Percentiles rank a stretch among this genome's conserved stretches.
These are phyloP conservation scores for Sarcophaga caerulescens DNA, from an alignment of 2,888 invertebrate species.

Conservation along the genomic window DNA sequence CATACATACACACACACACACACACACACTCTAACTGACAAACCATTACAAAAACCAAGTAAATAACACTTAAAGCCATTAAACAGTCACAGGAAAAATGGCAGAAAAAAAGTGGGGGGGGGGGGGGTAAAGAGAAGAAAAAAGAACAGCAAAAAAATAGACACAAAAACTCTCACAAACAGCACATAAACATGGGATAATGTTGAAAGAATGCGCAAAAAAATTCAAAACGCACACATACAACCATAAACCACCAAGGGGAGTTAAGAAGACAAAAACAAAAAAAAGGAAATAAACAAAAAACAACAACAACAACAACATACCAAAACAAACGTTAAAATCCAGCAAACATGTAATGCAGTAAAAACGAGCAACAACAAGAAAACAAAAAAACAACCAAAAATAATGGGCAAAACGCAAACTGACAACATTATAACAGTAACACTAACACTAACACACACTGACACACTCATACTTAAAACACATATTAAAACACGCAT, in stretches of 20 bases:
- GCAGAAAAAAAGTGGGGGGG: background rate
- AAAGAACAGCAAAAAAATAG: background rate
- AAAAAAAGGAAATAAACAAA: background rate
- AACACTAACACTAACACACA: background rate
- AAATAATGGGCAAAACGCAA: background rate
- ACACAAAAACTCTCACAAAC: background rate
- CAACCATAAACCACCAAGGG: background rate
- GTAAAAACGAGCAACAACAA: background rate
- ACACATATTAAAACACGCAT: background rate
- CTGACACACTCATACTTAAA: background rate
- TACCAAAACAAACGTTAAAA: background rate
- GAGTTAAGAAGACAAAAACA: background rate
- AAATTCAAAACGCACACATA: background rate
- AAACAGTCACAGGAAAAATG: slow-evolving; percentile 8
- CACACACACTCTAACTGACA: background rate
- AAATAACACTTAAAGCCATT: slow-evolving; percentile 64
- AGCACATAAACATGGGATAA: no score
- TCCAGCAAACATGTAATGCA: background rate
- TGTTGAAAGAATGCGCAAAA: background rate
- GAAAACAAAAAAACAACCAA: background rate
- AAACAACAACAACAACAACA: background rate
- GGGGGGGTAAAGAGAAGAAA: background rate
- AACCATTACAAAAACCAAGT: slow-evolving; percentile 22
- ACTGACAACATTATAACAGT: background rate
- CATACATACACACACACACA: slow-evolving; percentile 9